A percentile compares a stretch with the other conserved stretches of the same genome.
These are phyloP conservation scores for Furnarius figulus DNA, from an alignment of 2,113 vertebrate genomes.

Conservation along the genomic window DNA sequence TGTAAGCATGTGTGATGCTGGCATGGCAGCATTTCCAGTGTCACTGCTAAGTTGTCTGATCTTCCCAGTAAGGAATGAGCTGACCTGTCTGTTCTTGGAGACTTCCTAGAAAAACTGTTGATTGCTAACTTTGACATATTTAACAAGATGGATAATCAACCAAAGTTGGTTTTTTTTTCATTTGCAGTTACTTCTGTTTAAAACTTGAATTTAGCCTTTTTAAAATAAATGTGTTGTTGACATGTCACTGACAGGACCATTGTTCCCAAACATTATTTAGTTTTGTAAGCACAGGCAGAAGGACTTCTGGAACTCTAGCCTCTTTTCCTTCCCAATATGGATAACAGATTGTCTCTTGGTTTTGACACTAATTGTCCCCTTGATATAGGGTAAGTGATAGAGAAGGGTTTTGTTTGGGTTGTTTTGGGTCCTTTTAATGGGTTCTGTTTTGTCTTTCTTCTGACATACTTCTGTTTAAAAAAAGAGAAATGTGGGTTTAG, in stretches of 20 bases:
- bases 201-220: constrained; percentile 60
- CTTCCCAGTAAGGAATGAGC: constrained; percentile 46
- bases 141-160: constrained; percentile 54
- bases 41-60: constrained; percentile 38
- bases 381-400: constrained; percentile 6
- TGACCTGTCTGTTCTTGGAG: constrained; percentile 48
- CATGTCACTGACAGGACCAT: not conserved
- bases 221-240: constrained; percentile 41
- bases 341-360: constrained; percentile 23
- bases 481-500: not conserved
- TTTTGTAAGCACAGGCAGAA: constrained; percentile 1
- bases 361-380: constrained; percentile 39
- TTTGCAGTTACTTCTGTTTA: constrained; percentile 56
- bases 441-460: not conserved
- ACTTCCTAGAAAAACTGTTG: constrained; percentile 45
- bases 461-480: not conserved
- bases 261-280: constrained; percentile 38
- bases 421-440: not conserved
- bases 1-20: constrained; percentile 38
- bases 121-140: constrained; percentile 29
- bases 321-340: not conserved
- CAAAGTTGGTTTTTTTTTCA: constrained; percentile 30
- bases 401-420: not conserved
- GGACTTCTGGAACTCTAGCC: not conserved
- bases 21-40: constrained; percentile 42